Base-by-base conservation (phyloP, 2,888 invertebrate species). In the Andrena dorsata region DNA sequence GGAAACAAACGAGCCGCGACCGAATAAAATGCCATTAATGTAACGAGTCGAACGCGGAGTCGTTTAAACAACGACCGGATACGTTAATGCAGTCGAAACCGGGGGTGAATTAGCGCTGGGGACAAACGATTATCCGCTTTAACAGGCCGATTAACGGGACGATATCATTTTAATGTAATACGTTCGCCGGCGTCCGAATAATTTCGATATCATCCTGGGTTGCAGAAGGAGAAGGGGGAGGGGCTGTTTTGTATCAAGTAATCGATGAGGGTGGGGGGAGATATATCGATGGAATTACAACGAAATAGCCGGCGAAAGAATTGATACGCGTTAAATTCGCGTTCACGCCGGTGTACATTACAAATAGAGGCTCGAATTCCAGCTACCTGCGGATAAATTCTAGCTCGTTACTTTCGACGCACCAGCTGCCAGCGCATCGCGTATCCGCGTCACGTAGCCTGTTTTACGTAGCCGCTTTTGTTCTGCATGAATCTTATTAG, bases 381-480 rank as follows among this genome's bases (percentile, higher is more conserved):
- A 73, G 76, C 76, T 76, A 75, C 77, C 61, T 49, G 76, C 53
- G 84, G 80, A 87, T 84, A 86, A 89, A 89, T 88, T 88, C 86
- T 80, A 79, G 68, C 69, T 56, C 72, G 51, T 7, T 71, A 79
- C 75, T 81, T 78, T 75, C 58, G 84, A 64, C 73, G 74, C 75
- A 58, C 83, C 49, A 65, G 76, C 85, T 79, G 81, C 86, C 81
- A 76, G 83, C 82, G 89, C 88, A 91, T 92, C 89, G 89, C 86
- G 90, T 88, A 92, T 92, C 91, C 90, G 89, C 89, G 90, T 91
- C 91, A 91, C 92, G 91, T 91, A 91, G 91, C 90, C 87, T 91
- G 90, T 91, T 92, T 92, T 91, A 91, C 90, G 91, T 90, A 83
- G 86, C 83, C 88, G 88, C 92, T 92, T 91, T 91, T 90, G 91